Percentiles rank a stretch among this genome's conserved stretches.
Evolutionary conservation across 2,113 vertebrate species (phyloP).

Genomic region (Aegithalos caudatus): DNA sequence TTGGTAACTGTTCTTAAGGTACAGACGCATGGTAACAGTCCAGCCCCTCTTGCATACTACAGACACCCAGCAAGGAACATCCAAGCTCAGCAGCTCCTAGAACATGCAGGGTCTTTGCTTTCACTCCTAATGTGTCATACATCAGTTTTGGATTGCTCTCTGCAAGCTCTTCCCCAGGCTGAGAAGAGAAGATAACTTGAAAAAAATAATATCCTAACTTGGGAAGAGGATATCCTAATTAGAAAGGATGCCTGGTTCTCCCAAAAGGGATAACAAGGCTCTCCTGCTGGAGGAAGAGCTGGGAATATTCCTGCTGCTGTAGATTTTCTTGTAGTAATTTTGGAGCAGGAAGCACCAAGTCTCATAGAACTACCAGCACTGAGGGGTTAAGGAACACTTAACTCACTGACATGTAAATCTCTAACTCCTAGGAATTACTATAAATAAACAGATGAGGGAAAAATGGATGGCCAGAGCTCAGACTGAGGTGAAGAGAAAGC

Average conservation of each 20-base stretch:
- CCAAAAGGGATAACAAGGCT: background rate
- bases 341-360: background rate
- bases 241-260: background rate
- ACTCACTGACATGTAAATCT: background rate
- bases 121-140: background rate
- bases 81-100: background rate
- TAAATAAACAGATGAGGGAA: background rate
- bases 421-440: constrained; percentile 13
- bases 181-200: background rate
- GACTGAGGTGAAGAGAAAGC: background rate
- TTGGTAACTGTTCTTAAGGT: background rate
- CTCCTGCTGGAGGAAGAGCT: background rate
- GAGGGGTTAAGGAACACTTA: background rate
- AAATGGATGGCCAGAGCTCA: background rate
- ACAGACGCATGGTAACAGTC: background rate
- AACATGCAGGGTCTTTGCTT: background rate
- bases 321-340: background rate
- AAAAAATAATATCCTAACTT: background rate
- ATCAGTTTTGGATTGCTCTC: background rate
- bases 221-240: background rate
- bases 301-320: background rate
- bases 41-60: background rate
- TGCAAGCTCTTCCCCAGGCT: background rate
- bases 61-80: background rate
- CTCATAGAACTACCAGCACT: background rate